Percentiles rank a stretch among this genome's conserved stretches.
phyloP scores from a whole-genome alignment of 1,140 invertebrate species.

The Orius laevigatus region DNA sequence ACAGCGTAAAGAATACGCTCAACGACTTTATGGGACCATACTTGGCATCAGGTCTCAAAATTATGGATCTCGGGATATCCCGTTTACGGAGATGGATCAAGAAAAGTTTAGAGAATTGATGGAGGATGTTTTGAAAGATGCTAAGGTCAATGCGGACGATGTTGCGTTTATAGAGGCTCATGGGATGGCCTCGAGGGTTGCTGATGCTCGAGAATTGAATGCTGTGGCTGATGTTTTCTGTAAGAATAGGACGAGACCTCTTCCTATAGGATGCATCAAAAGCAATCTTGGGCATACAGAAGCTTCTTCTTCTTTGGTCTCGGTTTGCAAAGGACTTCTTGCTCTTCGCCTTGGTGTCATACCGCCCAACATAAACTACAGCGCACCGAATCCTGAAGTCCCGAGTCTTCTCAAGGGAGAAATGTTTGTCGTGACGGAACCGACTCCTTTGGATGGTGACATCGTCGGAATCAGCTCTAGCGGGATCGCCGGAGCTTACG shows the following conservation, averaged over 20 bases:
- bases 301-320: conserved; percentile 42
- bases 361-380: conserved; percentile 22
- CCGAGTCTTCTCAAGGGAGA: conserved; percentile 34
- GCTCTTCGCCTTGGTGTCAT: conserved; percentile 20
- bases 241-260: conserved; percentile 27
- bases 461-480: conserved; percentile 41
- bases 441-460: conserved; percentile 29
- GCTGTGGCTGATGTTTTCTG: conserved; percentile 18
- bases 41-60: not conserved
- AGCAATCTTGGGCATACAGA: conserved; percentile 63
- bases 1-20: conserved; percentile 34
- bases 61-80: not conserved
- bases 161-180: not conserved
- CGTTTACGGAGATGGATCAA: conserved; percentile 1
- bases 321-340: conserved; percentile 35
- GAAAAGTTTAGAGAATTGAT: not conserved
- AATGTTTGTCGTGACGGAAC: conserved; percentile 34
- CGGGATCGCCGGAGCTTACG: conserved; percentile 46
- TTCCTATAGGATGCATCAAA: conserved; percentile 58
- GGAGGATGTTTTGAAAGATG: not conserved
- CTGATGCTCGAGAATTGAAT: conserved; percentile 20
- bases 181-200: conserved; percentile 10
- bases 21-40: conserved; percentile 4
- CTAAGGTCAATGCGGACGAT: not conserved
- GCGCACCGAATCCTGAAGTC: conserved; percentile 31